Base-by-base conservation (phyloP, 2,797 vertebrate genomes). In the Spinibarbus caldwelli region DNA sequence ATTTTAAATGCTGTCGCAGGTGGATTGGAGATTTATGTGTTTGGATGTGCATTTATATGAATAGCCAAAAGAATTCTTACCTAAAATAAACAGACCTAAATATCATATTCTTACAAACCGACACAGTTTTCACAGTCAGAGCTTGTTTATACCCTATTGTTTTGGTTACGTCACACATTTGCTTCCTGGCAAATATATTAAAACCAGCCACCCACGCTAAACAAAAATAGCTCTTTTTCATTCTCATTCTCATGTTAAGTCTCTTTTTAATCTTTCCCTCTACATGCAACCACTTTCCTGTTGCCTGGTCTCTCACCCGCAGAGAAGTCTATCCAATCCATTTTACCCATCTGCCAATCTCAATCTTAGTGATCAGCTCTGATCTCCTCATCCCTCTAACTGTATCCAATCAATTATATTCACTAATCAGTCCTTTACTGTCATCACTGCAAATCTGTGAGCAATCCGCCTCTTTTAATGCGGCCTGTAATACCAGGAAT, bases 341-440 rank as follows among this genome's bases (percentile, higher is more conserved):
- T 95, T 96, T 95, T 92, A 93, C 91, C 89, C 93, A 92, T 94
- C 93, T 95, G 95, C 93, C 94, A 95, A 95, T 96, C 95, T 95
- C 93, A 92, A 95, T 95, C 92, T 94, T 90, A 89, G 90, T 86
- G 90, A 93, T 95, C 92, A 87, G 31, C 87, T 90, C 90, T 90
- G 91, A 92, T 94, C 93, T 92, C 91, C 91, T 92, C 91, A 92
- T 94, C 93, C 88, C 91, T 94, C 92, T 86, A 77, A 87, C 94
- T 91, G 84, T 94, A 91, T 92, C 93, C 91, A 95, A 96, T 95
- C 94, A 94, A 95, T 95, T 95, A 94, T 92, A 92, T 93, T 93
- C 93, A 91, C 90, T 94, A 95, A 95, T 95, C 92, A 93, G 87
- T 91, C 89, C 91, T 92, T 90, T 92, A 91, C 91, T 88, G 88